Conservation (phyloP, 2,113 vertebrate genomes). For the Serilophus lunatus region DNA sequence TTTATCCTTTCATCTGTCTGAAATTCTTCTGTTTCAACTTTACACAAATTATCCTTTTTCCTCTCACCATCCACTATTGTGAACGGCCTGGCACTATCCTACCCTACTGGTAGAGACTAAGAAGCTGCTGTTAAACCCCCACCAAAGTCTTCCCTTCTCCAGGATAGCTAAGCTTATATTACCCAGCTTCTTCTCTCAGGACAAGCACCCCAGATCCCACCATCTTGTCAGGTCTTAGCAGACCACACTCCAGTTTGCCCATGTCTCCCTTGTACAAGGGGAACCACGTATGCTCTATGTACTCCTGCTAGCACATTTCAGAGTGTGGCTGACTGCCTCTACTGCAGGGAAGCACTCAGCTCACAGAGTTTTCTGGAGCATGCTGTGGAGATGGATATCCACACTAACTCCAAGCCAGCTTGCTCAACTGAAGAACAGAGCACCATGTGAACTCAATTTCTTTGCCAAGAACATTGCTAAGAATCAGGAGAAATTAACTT, state of each 20-base stretch:
- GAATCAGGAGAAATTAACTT: not conserved
- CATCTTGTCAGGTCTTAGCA: not conserved
- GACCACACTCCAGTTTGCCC: not conserved
- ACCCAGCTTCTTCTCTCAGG: not conserved
- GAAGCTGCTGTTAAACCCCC: not conserved
- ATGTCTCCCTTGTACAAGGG: fast-evolving
- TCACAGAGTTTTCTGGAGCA: not conserved
- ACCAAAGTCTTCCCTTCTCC: not conserved
- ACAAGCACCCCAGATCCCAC: not conserved
- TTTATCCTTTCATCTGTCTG: not conserved
- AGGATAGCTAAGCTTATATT: not conserved
- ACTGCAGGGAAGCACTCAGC: not conserved
- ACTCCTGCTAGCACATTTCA: not conserved
- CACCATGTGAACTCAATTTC: fast-evolving
- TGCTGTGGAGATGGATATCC: not conserved
- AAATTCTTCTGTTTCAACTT: not conserved
- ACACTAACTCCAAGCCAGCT: not conserved
- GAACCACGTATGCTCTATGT: no score
- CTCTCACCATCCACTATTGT: fast-evolving
- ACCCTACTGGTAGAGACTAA: not conserved
- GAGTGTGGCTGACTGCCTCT: not conserved
- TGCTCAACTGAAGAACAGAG: not conserved
- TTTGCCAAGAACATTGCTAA: not conserved
- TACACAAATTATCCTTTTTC: fast-evolving
- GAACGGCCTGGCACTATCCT: not conserved